These are phyloP conservation scores for Buathra laborator DNA, from an alignment of 2,888 invertebrate species.

Conservation along the genomic window DNA sequence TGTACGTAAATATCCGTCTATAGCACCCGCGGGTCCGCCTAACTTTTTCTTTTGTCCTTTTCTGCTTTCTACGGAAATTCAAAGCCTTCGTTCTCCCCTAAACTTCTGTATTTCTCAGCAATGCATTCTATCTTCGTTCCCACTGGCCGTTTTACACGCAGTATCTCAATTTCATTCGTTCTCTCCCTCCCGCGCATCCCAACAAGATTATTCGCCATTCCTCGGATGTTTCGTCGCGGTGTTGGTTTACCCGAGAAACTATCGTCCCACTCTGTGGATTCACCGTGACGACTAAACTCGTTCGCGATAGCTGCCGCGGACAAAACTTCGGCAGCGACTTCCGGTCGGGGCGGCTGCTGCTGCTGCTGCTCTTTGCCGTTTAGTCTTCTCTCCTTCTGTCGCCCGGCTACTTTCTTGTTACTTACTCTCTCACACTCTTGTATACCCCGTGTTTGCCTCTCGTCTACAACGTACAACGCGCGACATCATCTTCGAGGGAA, in stretches of 20 bases:
- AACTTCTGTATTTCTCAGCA: conserved; percentile 48
- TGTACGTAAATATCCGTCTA: conserved; percentile 1
- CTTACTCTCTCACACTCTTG: neutral
- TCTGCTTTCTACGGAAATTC: conserved; percentile 54
- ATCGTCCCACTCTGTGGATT: conserved; percentile 33
- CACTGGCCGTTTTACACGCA: conserved; percentile 11
- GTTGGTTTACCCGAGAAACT: conserved; percentile 53
- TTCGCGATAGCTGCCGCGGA: conserved; percentile 23
- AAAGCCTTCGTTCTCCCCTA: conserved; percentile 45
- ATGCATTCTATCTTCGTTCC: conserved; percentile 3
- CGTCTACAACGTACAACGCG: conserved; percentile 32
- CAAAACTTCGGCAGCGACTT: conserved; percentile 60
- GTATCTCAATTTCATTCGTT: conserved; percentile 1
- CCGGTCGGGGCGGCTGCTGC: conserved; percentile 27
- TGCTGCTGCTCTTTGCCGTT: conserved; percentile 5
- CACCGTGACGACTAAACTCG: neutral
- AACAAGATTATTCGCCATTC: conserved; percentile 44
- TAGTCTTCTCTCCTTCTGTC: neutral
- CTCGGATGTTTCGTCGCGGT: conserved; percentile 37
- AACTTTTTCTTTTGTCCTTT: neutral
- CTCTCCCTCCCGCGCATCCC: conserved; percentile 3
- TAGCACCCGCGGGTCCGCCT: too few species aligned
- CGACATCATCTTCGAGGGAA: conserved; percentile 53
- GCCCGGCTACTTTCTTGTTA: conserved; percentile 15
- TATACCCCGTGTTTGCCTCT: neutral